phyloP scores from a whole-genome alignment of 2,113 vertebrate genomes.

The Brevimyrus niger region DNA sequence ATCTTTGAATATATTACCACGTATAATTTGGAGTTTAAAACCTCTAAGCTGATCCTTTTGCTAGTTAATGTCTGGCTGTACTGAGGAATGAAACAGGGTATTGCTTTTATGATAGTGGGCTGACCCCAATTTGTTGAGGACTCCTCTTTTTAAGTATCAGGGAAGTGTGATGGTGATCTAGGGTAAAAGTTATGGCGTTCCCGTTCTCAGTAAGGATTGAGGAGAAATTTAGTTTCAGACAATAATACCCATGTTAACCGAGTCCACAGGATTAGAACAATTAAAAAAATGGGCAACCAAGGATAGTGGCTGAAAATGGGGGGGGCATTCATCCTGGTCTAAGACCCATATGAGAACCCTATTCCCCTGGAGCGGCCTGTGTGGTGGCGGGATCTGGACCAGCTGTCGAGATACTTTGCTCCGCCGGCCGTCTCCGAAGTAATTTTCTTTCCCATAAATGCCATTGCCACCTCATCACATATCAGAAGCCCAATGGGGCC shows the following conservation, averaged over 20 bases:
- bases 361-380: neutral
- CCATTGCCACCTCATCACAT: constrained; percentile 43
- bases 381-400: constrained; percentile 22
- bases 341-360: neutral
- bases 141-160: neutral
- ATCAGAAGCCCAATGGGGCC: constrained; percentile 20
- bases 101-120: neutral
- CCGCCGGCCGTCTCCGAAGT: constrained; percentile 25
- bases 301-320: neutral
- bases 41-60: neutral
- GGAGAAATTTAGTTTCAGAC: neutral
- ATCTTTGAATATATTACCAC: constrained; percentile 9
- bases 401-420: constrained; percentile 25
- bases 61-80: neutral
- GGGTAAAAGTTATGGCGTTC: neutral
- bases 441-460: constrained; percentile 27
- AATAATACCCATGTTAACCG: neutral
- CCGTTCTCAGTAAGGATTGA: neutral
- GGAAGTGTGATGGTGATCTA: neutral
- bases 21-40: neutral
- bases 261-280: neutral
- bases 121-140: neutral
- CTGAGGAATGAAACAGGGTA: neutral
- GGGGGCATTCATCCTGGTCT: neutral
- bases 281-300: neutral